Conservation (phyloP, 2,888 invertebrate species). For the Phengaris alcon region DNA sequence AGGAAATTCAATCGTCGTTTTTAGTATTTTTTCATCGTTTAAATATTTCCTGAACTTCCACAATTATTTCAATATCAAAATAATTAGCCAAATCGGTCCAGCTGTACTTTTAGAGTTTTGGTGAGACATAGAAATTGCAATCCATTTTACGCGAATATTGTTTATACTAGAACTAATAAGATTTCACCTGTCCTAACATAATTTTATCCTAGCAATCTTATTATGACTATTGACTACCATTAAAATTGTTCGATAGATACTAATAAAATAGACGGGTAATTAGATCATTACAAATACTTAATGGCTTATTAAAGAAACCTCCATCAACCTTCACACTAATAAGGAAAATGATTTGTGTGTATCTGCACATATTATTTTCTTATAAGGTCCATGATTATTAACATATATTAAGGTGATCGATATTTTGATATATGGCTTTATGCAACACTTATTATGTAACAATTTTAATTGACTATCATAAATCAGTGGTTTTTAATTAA, state of each 20-base stretch:
- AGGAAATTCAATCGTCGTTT: too few relatives aligned
- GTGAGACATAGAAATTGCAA: too few relatives aligned
- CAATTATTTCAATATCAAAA: too few relatives aligned
- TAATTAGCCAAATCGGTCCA: too few relatives aligned
- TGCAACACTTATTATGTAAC: not conserved
- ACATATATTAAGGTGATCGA: not conserved
- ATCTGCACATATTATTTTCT: not conserved
- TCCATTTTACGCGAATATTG: too few relatives aligned
- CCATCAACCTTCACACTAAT: not conserved
- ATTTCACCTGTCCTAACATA: too few relatives aligned
- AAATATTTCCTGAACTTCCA: too few relatives aligned
- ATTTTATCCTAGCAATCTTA: too few relatives aligned
- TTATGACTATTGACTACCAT: not conserved
- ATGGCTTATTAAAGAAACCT: not conserved
- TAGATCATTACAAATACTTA: not conserved
- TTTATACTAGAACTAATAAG: too few relatives aligned
- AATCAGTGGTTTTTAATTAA: slow-evolving; percentile 8
- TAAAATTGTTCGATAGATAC: not conserved
- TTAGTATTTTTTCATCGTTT: too few relatives aligned
- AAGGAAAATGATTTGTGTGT: not conserved
- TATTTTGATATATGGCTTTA: slow-evolving; percentile 2
- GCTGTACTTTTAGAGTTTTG: too few relatives aligned
- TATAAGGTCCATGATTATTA: not conserved
- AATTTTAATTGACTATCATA: slow-evolving; percentile 1
- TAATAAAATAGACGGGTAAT: not conserved